Base-by-base conservation (phyloP, 2,113 vertebrate genomes). In the Mormoops blainvillei region DNA sequence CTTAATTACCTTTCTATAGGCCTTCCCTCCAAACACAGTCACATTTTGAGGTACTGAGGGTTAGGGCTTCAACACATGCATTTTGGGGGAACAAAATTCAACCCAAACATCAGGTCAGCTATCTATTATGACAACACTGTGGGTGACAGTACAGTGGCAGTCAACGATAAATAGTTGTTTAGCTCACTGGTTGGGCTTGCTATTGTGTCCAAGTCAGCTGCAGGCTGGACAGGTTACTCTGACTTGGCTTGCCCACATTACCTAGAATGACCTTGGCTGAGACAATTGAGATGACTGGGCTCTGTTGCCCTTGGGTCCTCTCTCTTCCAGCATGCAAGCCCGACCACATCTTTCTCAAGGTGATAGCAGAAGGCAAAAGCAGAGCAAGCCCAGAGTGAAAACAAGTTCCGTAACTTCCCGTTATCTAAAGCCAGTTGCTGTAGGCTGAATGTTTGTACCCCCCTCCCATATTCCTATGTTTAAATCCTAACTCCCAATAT, bases 391-490 rank as follows among this genome's bases (percentile, higher is more conserved):
- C 2, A 77, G 38, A 13, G 38, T 38, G 45, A 5, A 89, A 54
- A 54, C 18, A 33, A 14, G 33, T 7, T 45, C 48, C 5, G 1
- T n/a, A 24, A 19, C 12, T 52, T 33, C 10, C 33, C 4, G 0
- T 52, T 68, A 36, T 22, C 22, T 58, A n/a, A 61, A 80, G 7
- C 16, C 22, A 65, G 54, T 38, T 48, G 33, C 33, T 20, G 7
- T 5, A 26, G 43, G 9, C 3, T 33, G n/a, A 65, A 19, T 24
- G 6, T 48, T 41, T 84, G 20, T 26, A 41, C 41, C 6, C 58
- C 15, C 15, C 4, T 13, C 4, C 7, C 3, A 19, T n/a, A 65
- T 52, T 26, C 11, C 24, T 28, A 20, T 41, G 8, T 54, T 80
- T 76, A 68, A 52, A 41, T 24, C 48, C 15, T 54, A 33, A 12